Percentiles rank a stretch among this genome's conserved stretches.
These are phyloP conservation scores for Aphodius granarius DNA, from an alignment of 2,888 invertebrate genomes.

Conservation along the genomic window DNA sequence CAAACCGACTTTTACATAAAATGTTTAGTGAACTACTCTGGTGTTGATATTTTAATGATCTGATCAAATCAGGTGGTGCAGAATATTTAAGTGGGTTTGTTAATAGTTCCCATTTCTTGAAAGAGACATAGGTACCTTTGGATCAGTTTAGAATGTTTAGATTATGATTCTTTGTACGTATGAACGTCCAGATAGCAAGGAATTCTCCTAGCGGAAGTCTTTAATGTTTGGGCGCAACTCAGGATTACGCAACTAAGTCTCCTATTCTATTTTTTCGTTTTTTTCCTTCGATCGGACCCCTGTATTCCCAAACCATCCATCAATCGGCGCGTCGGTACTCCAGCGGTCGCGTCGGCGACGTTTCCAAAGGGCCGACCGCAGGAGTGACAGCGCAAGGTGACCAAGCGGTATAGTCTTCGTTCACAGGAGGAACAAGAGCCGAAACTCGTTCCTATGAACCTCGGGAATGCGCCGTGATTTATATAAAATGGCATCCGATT, in stretches of 20 bases:
- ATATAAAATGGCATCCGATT: slow-evolving; percentile 55
- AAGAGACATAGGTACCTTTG: too few species aligned
- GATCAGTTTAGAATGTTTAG: too few species aligned
- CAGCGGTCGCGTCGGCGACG: not conserved
- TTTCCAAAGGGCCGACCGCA: slow-evolving; percentile 1
- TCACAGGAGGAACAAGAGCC: slow-evolving; percentile 20
- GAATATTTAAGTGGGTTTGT: not conserved
- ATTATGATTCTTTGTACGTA: too few species aligned
- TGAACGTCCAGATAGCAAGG: too few species aligned
- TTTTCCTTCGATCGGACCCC: not conserved
- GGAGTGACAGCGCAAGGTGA: slow-evolving; percentile 22
- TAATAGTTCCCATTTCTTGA: not conserved
- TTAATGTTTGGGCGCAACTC: not conserved
- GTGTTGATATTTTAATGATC: not conserved
- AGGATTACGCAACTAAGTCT: not conserved
- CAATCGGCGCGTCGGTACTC: slow-evolving; percentile 3
- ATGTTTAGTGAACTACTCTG: not conserved
- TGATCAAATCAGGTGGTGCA: not conserved
- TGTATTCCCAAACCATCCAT: not conserved
- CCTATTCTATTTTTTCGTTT: not conserved
- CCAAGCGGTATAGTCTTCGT: slow-evolving; percentile 21
- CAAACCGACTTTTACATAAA: not conserved
- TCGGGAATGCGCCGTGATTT: slow-evolving; percentile 49
- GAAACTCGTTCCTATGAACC: slow-evolving; percentile 28
- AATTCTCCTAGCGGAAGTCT: not conserved